Evolutionary conservation across 2,113 vertebrate species (phyloP).

Genomic region (Illadopsis cleaveri): DNA sequence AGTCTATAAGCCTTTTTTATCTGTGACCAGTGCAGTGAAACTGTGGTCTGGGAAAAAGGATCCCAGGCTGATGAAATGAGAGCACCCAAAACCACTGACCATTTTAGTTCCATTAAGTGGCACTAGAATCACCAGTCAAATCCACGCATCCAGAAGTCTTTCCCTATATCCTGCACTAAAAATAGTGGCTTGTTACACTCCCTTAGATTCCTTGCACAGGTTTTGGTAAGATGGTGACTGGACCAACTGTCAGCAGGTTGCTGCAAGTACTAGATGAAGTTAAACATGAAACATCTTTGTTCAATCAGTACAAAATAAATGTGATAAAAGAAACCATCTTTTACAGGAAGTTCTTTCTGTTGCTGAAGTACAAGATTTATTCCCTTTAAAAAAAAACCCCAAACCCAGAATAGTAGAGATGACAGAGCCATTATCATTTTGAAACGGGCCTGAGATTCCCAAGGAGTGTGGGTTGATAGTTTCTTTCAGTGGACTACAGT

Average conservation of each 20-base stretch:
- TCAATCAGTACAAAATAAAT: neutral
- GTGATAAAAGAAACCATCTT: neutral
- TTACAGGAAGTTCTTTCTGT: neutral
- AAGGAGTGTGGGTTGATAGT: neutral
- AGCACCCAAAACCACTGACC: neutral
- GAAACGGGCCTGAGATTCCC: neutral
- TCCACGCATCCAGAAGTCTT: neutral
- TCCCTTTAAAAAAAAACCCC: neutral
- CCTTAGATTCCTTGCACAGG: neutral
- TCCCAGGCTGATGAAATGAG: neutral
- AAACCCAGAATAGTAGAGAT: neutral
- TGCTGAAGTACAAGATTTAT: neutral
- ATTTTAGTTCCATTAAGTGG: neutral
- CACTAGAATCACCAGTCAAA: neutral
- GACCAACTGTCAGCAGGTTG: neutral
- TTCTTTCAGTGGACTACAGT: neutral
- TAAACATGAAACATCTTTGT: neutral
- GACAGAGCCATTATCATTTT: neutral
- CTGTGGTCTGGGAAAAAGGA: neutral
- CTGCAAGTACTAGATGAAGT: neutral
- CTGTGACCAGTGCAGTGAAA: neutral
- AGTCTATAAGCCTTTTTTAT: neutral
- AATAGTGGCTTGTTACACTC: neutral
- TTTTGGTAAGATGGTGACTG: neutral
- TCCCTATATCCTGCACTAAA: neutral